phyloP scores from a whole-genome alignment of 2,113 vertebrate genomes.

The Vidua macroura region DNA sequence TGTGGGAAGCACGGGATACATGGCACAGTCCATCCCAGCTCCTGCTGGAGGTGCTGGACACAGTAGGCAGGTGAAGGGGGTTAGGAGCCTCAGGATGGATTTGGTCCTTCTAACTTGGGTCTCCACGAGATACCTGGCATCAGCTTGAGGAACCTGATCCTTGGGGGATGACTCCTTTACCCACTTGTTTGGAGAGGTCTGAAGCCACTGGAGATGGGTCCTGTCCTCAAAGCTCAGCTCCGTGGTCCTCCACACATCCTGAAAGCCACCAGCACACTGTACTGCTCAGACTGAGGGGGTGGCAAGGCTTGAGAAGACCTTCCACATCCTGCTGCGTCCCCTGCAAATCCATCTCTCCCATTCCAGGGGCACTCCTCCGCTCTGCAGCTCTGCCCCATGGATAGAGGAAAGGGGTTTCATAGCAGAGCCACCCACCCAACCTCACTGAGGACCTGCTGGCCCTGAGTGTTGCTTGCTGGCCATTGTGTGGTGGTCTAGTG shows the following conservation, averaged over 20 bases:
- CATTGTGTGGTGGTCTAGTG: background rate
- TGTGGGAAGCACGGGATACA: background rate
- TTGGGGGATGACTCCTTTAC: background rate
- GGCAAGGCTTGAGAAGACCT: background rate
- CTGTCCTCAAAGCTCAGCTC: background rate
- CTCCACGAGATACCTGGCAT: rapidly evolving
- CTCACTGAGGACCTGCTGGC: background rate
- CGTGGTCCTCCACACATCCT: background rate
- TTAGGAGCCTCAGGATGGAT: background rate
- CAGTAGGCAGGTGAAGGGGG: background rate
- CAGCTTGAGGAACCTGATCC: background rate
- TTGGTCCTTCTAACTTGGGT: background rate
- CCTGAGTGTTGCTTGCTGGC: rapidly evolving
- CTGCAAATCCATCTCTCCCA: background rate
- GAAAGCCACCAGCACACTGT: background rate
- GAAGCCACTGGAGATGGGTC: background rate
- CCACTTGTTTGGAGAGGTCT: background rate
- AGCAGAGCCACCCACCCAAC: background rate
- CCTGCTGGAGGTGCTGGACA: background rate
- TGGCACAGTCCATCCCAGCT: background rate
- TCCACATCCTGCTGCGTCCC: background rate
- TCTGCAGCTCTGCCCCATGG: background rate
- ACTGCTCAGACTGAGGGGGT: background rate
- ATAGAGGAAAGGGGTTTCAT: rapidly evolving
- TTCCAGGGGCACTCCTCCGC: background rate